Evolutionary conservation across 2,113 vertebrate species (phyloP).

Genomic region (Axis porcinus): DNA sequence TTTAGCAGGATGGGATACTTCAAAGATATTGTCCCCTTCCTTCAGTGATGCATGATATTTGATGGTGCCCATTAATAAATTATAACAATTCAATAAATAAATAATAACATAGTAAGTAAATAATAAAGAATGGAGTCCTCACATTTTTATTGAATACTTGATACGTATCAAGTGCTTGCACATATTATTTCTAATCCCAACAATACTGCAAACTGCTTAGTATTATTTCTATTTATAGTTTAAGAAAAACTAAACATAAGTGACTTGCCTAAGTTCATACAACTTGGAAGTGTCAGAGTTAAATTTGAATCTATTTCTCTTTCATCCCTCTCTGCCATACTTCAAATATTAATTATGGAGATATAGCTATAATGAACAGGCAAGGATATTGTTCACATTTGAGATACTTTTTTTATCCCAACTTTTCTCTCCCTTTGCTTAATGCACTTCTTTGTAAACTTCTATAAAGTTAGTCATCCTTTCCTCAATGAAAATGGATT

Average conservation of each 20-base stretch:
- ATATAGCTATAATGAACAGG: neutral
- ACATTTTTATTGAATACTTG: neutral
- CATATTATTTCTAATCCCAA: neutral
- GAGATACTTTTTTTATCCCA: neutral
- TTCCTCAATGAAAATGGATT: neutral
- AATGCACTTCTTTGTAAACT: neutral
- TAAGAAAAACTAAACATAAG: neutral
- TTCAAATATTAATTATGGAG: constrained; percentile 21
- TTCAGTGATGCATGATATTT: neutral
- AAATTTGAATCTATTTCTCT: neutral
- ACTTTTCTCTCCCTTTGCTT: neutral
- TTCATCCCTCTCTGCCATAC: neutral
- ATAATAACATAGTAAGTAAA: neutral
- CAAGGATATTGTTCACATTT: neutral
- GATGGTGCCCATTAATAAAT: neutral
- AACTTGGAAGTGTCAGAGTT: neutral
- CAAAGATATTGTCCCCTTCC: neutral
- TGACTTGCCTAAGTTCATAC: neutral
- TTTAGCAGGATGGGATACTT: neutral
- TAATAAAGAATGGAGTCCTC: neutral
- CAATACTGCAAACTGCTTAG: neutral
- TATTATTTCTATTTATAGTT: neutral
- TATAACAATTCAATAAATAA: constrained; percentile 1
- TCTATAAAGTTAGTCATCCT: neutral
- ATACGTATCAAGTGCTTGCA: neutral